Evolutionary conservation across 2,113 vertebrate species (phyloP).

Genomic region (Passer montanus): DNA sequence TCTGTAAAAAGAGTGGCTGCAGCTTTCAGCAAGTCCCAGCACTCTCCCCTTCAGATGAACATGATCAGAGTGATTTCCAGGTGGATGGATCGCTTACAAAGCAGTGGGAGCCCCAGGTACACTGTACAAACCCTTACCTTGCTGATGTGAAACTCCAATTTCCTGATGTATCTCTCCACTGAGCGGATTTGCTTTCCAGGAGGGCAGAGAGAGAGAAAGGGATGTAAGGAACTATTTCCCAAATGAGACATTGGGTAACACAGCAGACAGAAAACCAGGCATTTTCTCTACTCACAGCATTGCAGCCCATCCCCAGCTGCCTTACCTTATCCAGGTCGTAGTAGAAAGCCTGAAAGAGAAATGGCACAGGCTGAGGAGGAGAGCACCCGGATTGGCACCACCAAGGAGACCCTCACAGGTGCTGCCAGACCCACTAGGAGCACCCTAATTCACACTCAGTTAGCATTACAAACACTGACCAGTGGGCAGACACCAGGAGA

Average conservation of each 20-base stretch:
- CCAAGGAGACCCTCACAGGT: rapidly evolving
- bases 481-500: background rate
- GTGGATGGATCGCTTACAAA: background rate
- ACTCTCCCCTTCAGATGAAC: background rate
- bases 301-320: background rate
- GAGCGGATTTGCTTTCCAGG: slow-evolving; percentile 86
- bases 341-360: slow-evolving; percentile 87
- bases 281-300: background rate
- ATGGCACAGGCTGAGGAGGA: background rate
- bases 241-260: background rate
- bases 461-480: no score
- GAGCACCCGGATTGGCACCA: background rate
- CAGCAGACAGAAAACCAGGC: background rate
- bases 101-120: background rate
- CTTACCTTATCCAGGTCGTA: slow-evolving; percentile 97
- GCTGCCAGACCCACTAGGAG: background rate
- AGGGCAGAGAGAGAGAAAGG: background rate
- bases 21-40: background rate
- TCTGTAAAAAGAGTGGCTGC: background rate
- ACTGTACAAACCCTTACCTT: slow-evolving; percentile 76
- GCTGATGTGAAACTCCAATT: slow-evolving; percentile 95
- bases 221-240: background rate
- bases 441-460: background rate
- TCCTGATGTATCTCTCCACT: slow-evolving; percentile 88
- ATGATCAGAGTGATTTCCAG: background rate